Base-by-base conservation (phyloP, 2,888 invertebrate genomes). In the Ptilodon capucinus region DNA sequence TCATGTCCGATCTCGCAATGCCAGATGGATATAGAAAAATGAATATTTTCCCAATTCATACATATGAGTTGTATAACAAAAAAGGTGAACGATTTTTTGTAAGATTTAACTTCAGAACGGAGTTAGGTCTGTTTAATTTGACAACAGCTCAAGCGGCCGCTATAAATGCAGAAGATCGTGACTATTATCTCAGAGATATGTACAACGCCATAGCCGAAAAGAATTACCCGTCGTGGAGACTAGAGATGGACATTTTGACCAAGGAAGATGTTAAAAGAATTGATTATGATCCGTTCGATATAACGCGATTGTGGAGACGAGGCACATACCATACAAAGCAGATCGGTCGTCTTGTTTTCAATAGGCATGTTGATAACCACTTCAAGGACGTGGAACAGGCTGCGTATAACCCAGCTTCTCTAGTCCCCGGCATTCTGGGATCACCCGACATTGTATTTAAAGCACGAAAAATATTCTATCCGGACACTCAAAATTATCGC, bases 41-140 rank as follows among this genome's bases (percentile, higher is more conserved):
- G 97, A 95, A 98, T 69, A 96, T 95, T 32, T 98, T 97, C 69
- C 96, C 97, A 1, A 95, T 96, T 0, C 98, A 98, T 76, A 96
- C 97, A 0, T 98, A 96, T 79, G 97, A 97, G 79, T 78, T 98
- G 50, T 93, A 97, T 18, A 98, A 98, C 79, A 92, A 88, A 40
- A 81, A 93, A 2, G 93, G 94, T 0, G 93, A 95, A 44, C 83
- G 92, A 17, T 91, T 94, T 59, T 98, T 95, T 75, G 96, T 95
- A 55, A 97, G 96, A 91, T 98, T 98, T 86, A 97, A 97, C 79
- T 95, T 94, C 72, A 97, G 96, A 93, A 95, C 97, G 1, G 94
- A 97, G 77, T 97, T 97, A 84, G 96, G 96, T 6, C 94, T 98
- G 57, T 94, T 94, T 75, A 95, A 95, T 79, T 75, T 98, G 39